phyloP scores from a whole-genome alignment of 2,888 invertebrate genomes.

The Pyrochroa serraticornis region DNA sequence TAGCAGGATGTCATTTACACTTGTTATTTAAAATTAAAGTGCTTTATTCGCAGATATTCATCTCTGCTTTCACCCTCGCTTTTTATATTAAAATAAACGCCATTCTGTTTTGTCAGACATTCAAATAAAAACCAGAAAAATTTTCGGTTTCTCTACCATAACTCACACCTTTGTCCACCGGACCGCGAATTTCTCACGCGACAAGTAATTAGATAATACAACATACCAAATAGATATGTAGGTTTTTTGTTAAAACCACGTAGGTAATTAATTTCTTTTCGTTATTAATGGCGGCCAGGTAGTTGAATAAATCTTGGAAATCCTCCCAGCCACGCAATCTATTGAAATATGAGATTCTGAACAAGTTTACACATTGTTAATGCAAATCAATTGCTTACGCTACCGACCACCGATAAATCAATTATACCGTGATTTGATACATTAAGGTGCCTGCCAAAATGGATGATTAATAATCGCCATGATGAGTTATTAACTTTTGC shows the following conservation, averaged over 20 bases:
- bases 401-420: slow-evolving; percentile 56
- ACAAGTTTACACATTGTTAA: slow-evolving; percentile 58
- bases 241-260: too few relatives aligned
- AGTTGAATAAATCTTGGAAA: slow-evolving; percentile 42
- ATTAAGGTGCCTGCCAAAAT: slow-evolving; percentile 56
- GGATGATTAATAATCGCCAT: slow-evolving; percentile 50
- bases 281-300: slow-evolving; percentile 1
- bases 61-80: slow-evolving; percentile 44
- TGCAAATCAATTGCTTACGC: slow-evolving; percentile 59
- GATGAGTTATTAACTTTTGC: slow-evolving; percentile 57
- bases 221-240: too few relatives aligned
- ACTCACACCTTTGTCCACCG: too few relatives aligned
- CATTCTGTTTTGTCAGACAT: slow-evolving; percentile 1
- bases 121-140: too few relatives aligned
- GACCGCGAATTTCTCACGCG: too few relatives aligned
- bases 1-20: slow-evolving; percentile 60
- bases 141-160: too few relatives aligned
- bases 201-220: too few relatives aligned
- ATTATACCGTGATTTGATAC: slow-evolving; percentile 58
- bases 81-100: slow-evolving; percentile 36
- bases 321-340: slow-evolving; percentile 46
- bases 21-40: slow-evolving; percentile 61
- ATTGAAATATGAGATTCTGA: slow-evolving; percentile 55
- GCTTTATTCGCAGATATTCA: slow-evolving; percentile 45
- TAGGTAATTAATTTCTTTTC: background rate